phyloP scores from a whole-genome alignment of 1,140 invertebrate species.

The Drosophila novamexicana region DNA sequence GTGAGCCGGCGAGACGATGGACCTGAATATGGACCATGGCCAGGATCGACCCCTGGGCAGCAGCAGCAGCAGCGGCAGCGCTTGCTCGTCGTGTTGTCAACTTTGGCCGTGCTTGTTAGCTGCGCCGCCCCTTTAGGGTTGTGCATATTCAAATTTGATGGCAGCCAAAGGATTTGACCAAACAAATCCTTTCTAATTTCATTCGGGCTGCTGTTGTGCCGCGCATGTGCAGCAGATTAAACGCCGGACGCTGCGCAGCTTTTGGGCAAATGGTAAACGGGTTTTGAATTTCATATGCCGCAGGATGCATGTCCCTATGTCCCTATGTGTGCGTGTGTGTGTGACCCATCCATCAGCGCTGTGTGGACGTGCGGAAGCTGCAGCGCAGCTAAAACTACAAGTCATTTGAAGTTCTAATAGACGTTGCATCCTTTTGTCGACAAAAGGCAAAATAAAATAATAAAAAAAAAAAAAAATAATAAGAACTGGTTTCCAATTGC shows the following conservation, averaged over 20 bases:
- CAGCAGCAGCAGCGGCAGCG: background rate
- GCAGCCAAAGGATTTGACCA: conserved; percentile 69
- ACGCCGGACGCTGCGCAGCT: conserved; percentile 69
- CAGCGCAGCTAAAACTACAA: conserved; percentile 68
- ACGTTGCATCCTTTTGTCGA: conserved; percentile 74
- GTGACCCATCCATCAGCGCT: conserved; percentile 67
- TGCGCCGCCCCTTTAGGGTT: conserved; percentile 56
- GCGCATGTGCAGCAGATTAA: conserved; percentile 76
- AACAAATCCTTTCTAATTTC: conserved; percentile 78
- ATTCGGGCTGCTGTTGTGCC: conserved; percentile 19
- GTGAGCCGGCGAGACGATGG: conserved; percentile 36
- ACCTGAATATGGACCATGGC: conserved; percentile 25
- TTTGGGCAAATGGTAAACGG: conserved; percentile 56
- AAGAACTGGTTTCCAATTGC: conserved; percentile 67
- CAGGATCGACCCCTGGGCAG: conserved; percentile 59
- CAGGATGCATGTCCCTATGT: conserved; percentile 29
- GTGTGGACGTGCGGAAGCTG: conserved; percentile 50
- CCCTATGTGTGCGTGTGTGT: conserved; percentile 37
- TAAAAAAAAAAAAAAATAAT: conserved; percentile 32
- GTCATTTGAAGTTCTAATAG: conserved; percentile 80
- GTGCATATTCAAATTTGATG: conserved; percentile 60
- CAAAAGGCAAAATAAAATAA: conserved; percentile 39
- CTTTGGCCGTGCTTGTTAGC: conserved; percentile 54
- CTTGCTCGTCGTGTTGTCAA: conserved; percentile 41
- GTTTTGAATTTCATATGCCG: conserved; percentile 75